Evolutionary conservation across 2,888 invertebrate genomes (phyloP).

Genomic region (Apamea epomidion): DNA sequence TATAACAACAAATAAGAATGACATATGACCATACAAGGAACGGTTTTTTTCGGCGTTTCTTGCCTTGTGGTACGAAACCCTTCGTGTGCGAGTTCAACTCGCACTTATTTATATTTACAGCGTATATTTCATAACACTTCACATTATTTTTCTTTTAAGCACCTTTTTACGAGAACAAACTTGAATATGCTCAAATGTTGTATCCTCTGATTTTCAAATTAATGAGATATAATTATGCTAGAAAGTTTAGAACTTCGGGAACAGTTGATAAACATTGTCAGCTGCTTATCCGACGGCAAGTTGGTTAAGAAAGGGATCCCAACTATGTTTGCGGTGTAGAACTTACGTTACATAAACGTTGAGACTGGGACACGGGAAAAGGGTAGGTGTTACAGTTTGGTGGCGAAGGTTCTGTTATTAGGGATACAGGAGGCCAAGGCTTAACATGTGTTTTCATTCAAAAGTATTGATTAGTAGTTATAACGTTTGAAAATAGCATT

Average conservation of each 20-base stretch:
- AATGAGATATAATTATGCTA: slow-evolving; percentile 43
- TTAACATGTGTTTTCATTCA: not conserved
- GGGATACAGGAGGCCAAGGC: too few species aligned
- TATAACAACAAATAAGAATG: too few species aligned
- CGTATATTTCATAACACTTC: too few species aligned
- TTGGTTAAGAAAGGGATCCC: slow-evolving; percentile 42
- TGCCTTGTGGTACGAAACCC: too few species aligned
- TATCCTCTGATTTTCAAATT: slow-evolving; percentile 48
- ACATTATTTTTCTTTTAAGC: not conserved
- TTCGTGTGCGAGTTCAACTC: too few species aligned
- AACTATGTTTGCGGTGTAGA: slow-evolving; percentile 48
- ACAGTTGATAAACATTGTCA: slow-evolving; percentile 60
- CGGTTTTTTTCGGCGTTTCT: too few species aligned
- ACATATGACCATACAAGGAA: too few species aligned
- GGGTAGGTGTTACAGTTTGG: not conserved
- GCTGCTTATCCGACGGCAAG: slow-evolving; percentile 51
- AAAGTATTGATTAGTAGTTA: not conserved
- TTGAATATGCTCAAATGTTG: slow-evolving; percentile 28
- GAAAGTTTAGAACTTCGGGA: slow-evolving; percentile 48
- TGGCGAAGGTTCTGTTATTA: not conserved
- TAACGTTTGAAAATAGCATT: not conserved
- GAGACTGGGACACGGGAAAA: not conserved
- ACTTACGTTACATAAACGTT: slow-evolving; percentile 39
- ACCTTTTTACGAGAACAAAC: slow-evolving; percentile 22
- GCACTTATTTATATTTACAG: not conserved